Evolutionary conservation across 37 sponge, comb jelly and placozoan genomes (phyloP), one percentile per base, ranked within the genome.

Genomic region (Bolinopsis microptera): DNA sequence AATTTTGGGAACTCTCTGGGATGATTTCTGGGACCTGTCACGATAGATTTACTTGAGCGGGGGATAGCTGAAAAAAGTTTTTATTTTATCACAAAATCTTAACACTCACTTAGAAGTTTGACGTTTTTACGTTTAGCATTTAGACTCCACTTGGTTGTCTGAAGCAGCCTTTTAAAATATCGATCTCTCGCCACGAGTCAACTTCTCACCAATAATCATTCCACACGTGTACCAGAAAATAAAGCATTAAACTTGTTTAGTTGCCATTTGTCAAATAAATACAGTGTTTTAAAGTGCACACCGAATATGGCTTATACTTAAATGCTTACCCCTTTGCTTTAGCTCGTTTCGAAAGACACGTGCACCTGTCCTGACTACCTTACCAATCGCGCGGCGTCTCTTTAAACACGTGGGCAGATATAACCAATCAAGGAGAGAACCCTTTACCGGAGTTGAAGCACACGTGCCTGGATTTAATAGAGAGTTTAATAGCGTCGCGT

Each of bases 291-390:
- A 77, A 77, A 77, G 80, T 32, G 80, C 80, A 16, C 32, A 77
- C 80, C 80, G 80, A 77, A 77, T 77, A 77, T 77, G 80, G 80
- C 32, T 77, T 27, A 77, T 32, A 77, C 80, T 77, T 77, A 77
- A 77, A 77, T 77, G 80, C 80, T 77, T 77, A 77, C 80, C 80
- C 37, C 80, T 77, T 77, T 32, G 80, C 80, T 77, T 77, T 77
- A 77, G 80, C 80, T 35, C 27, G 27, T 77, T 70, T 77, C 32
- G 33, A 9, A 1, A 77, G 5, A 32, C 80, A 77, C 80, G 80
- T 77, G 80, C 18, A 48, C 9, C 61, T 48, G 61, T 48, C 61
- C 9, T 48, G 61, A 48, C 61, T 48, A 48, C 61, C 9, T 48
- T 21, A 35, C 80, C 80, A 77, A 77, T 77, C 36, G 18, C 21